Evolutionary conservation across 1,140 invertebrate species (phyloP).

Genomic region (Epicauta chinensis): DNA sequence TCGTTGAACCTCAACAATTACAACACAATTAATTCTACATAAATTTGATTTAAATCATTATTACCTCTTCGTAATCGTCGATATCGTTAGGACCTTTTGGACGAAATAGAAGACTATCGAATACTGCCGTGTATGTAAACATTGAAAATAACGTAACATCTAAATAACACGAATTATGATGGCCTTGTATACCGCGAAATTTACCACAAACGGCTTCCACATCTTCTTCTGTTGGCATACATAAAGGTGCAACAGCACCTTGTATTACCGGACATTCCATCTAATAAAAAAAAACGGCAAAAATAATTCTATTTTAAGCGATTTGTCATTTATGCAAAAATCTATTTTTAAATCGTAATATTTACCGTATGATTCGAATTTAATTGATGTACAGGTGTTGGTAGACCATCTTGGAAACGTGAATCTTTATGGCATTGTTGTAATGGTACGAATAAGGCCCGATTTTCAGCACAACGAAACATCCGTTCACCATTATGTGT

Average conservation of each 20-base stretch:
- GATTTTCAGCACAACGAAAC: constrained; percentile 63
- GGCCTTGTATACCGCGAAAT: constrained; percentile 89
- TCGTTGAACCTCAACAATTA: constrained; percentile 55
- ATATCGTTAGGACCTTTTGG: constrained; percentile 69
- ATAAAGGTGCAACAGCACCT: constrained; percentile 74
- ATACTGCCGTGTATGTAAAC: constrained; percentile 93
- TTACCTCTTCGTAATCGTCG: constrained; percentile 75
- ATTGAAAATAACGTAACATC: constrained; percentile 95
- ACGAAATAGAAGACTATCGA: constrained; percentile 82
- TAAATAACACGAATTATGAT: constrained; percentile 96
- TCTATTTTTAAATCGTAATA: too few relatives aligned
- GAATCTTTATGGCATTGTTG: constrained; percentile 71
- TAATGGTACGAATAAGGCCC: constrained; percentile 71
- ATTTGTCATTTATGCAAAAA: not conserved
- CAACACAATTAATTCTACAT: constrained; percentile 5
- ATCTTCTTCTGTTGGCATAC: constrained; percentile 51
- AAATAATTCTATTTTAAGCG: not conserved
- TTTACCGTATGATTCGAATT: constrained; percentile 6
- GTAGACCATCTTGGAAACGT: constrained; percentile 59
- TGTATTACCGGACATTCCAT: constrained; percentile 67
- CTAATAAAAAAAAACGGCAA: not conserved
- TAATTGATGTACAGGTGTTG: constrained; percentile 45
- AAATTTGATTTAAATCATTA: not conserved
- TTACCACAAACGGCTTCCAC: constrained; percentile 65
- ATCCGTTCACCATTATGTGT: constrained; percentile 62